A percentile compares a stretch with the other conserved stretches of the same genome.
Evolutionary conservation across 1,140 invertebrate genomes (phyloP).

Genomic region (Chironomus striatipennis): DNA sequence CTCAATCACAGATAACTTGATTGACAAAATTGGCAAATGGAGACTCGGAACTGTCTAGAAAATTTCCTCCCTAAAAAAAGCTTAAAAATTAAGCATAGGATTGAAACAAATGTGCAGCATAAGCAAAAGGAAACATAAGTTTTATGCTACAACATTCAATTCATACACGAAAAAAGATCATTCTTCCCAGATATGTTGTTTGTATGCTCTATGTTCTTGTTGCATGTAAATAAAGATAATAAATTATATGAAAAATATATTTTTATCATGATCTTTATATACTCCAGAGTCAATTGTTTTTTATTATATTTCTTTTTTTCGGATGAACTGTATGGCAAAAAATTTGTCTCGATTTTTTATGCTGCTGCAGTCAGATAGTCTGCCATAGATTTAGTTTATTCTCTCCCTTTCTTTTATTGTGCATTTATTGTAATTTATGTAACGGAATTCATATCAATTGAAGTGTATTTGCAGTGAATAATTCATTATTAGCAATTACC

Average conservation of each 20-base stretch:
- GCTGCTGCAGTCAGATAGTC: background rate
- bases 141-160: conserved; percentile 3
- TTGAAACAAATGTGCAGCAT: background rate
- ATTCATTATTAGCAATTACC: no score
- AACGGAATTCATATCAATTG: no score
- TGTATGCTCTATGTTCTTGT: conserved; percentile 19
- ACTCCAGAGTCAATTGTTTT: background rate
- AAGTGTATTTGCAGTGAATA: no score
- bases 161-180: conserved; percentile 18
- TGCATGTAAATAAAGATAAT: conserved; percentile 24
- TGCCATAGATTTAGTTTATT: background rate
- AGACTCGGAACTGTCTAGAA: background rate
- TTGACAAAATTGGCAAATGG: background rate
- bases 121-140: background rate
- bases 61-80: background rate
- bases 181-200: conserved; percentile 15
- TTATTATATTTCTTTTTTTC: background rate
- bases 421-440: no score
- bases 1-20: background rate
- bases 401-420: no score
- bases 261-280: conserved; percentile 23
- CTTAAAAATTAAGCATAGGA: no score
- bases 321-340: background rate
- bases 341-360: background rate
- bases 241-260: conserved; percentile 6